Base-by-base conservation (phyloP, 2,797 vertebrate genomes). In the Diplodus sargus region DNA sequence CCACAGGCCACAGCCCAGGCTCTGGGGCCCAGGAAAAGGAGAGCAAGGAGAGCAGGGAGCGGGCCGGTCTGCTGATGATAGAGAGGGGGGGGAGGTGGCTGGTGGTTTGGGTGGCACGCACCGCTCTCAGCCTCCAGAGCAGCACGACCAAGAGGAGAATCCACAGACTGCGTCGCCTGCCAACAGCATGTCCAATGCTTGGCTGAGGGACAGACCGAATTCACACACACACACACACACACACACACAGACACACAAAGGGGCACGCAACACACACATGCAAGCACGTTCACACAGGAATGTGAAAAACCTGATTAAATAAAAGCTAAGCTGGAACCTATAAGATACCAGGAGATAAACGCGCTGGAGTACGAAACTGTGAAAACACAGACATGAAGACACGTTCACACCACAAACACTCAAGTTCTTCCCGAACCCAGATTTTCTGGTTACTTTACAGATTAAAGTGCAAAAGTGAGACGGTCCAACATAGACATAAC, bases 101-200 rank as follows among this genome's bases (percentile, higher is more conserved):
- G 90, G 90, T 87, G 91, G 87, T 91, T 92, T 93, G 85, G 83
- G 89, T 89, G 90, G 90, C 92, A 93, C 84, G 86, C 85, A 91
- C 79, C 70, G 15, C 87, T 90, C 86, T 85, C 76, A 83, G 83
- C 81, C 78, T 89, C 82, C 70, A 65, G 75, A 82, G 76, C 76
- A 76, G 69, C 70, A 48, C 45, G 54, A 85, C 74, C 69, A 22
- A 82, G 83, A 91, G 83, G 87, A 84, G 86, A 93, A 92, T 91
- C 87, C 91, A 88, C 86, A 92, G 88, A 90, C 84, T 65, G 81
- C 30, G 72, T 61, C 70, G 84, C 74, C 85, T 91, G 92, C 92
- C 93, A 93, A 85, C 84, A 74, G 73, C 64, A 68, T 85, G 87
- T 92, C 86, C 83, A 72, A 83, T 0, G 74, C 54, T 80, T 90